Conservation (phyloP, 2,888 invertebrate genomes). For the Drosophila neutralis region DNA sequence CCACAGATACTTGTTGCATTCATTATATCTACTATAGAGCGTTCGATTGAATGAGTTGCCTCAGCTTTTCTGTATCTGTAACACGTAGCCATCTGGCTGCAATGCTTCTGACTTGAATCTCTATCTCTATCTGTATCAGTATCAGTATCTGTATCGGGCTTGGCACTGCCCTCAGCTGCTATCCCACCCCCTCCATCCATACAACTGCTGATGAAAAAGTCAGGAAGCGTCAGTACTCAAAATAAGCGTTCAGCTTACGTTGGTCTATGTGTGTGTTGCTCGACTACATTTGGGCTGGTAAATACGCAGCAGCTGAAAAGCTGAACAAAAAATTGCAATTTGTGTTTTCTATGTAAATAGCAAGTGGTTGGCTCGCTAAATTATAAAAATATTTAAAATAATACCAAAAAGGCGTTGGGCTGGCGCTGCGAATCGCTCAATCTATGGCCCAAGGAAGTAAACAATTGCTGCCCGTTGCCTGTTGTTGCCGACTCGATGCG, state of each 20-base stretch:
- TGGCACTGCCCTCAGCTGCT: constrained; percentile 9
- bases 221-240: constrained; percentile 61
- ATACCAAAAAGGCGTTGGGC: constrained; percentile 78
- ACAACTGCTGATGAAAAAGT: constrained; percentile 16
- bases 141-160: constrained; percentile 18
- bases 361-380: constrained; percentile 47
- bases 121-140: constrained; percentile 28
- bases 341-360: constrained; percentile 58
- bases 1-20: constrained; percentile 75
- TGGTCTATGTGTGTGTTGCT: constrained; percentile 25
- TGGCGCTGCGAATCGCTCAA: constrained; percentile 74
- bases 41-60: constrained; percentile 71
- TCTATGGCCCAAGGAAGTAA: constrained; percentile 64
- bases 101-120: constrained; percentile 27
- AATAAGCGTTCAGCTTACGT: constrained; percentile 48
- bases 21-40: constrained; percentile 58
- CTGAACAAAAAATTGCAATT: constrained; percentile 42
- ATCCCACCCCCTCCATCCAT: background rate
- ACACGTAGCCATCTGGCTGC: constrained; percentile 38
- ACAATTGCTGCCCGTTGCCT: constrained; percentile 53
- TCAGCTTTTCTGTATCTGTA: constrained; percentile 54
- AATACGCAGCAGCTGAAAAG: constrained; percentile 35
- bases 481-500: constrained; percentile 19
- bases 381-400: constrained; percentile 77
- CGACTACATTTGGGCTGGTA: constrained; percentile 20